These are phyloP conservation scores for Callipepla squamata DNA, from an alignment of 2,113 vertebrate genomes.

Conservation along the genomic window DNA sequence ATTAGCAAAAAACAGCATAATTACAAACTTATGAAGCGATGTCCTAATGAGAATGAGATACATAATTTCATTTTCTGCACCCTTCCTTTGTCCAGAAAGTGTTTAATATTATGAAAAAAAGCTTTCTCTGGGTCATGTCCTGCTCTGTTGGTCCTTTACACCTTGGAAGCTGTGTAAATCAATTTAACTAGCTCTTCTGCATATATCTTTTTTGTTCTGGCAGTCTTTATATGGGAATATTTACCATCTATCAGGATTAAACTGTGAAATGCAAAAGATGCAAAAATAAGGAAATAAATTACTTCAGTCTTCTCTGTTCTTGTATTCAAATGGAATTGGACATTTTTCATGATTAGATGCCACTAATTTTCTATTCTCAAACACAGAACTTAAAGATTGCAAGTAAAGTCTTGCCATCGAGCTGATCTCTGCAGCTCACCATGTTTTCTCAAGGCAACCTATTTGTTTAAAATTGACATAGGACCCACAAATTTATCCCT, in stretches of 20 bases:
- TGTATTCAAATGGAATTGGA: background rate
- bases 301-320: fast-evolving
- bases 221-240: background rate
- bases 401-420: background rate
- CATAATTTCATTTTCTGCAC: background rate
- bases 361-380: background rate
- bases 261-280: background rate
- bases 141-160: too few relatives aligned
- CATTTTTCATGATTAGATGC: background rate
- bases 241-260: background rate
- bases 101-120: too few relatives aligned
- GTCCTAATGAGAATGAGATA: background rate
- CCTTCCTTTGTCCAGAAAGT: background rate
- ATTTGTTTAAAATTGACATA: background rate
- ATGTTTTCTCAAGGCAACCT: background rate
- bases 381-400: background rate
- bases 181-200: too few relatives aligned
- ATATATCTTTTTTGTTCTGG: background rate
- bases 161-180: too few relatives aligned
- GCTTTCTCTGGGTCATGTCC: too few relatives aligned
- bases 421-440: background rate
- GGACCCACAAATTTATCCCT: background rate
- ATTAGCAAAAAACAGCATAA: background rate
- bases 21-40: background rate
- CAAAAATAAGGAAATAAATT: background rate